These are phyloP conservation scores for Digitonthophagus gazella DNA, from an alignment of 2,888 invertebrate genomes.

Conservation along the genomic window DNA sequence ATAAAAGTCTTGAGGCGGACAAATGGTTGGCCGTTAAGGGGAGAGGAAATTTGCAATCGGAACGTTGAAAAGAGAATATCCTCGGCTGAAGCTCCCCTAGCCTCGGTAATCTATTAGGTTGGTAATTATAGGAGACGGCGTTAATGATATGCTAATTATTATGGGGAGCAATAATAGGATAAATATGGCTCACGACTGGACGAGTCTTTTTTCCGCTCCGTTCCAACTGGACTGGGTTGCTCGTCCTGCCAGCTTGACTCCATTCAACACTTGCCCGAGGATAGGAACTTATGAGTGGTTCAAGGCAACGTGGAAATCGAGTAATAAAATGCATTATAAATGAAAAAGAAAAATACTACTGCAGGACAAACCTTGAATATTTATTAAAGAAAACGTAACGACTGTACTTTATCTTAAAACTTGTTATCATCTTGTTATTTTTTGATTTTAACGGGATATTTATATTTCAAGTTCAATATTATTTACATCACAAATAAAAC, in stretches of 20 bases:
- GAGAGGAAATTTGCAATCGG: background rate
- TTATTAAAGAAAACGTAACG: background rate
- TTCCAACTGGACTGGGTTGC: background rate
- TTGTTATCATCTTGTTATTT: background rate
- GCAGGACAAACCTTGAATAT: background rate
- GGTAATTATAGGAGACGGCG: conserved; percentile 30
- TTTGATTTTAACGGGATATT: no score
- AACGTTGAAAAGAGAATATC: background rate
- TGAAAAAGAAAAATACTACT: background rate
- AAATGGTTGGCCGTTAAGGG: background rate
- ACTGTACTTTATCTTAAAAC: background rate
- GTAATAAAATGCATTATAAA: background rate
- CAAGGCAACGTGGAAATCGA: background rate
- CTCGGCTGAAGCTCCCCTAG: background rate
- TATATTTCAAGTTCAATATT: no score
- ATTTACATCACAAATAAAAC: no score
- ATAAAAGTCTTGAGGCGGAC: background rate
- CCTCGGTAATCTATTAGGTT: conserved; percentile 30
- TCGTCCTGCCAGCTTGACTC: background rate
- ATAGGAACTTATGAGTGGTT: background rate
- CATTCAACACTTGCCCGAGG: background rate
- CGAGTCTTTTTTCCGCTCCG: background rate
- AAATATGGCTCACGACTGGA: conserved; percentile 26
- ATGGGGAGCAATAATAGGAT: conserved; percentile 31
- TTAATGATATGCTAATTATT: conserved; percentile 32